Evolutionary conservation across 2,888 invertebrate genomes (phyloP).

Genomic region (Phymatocera aterrima): DNA sequence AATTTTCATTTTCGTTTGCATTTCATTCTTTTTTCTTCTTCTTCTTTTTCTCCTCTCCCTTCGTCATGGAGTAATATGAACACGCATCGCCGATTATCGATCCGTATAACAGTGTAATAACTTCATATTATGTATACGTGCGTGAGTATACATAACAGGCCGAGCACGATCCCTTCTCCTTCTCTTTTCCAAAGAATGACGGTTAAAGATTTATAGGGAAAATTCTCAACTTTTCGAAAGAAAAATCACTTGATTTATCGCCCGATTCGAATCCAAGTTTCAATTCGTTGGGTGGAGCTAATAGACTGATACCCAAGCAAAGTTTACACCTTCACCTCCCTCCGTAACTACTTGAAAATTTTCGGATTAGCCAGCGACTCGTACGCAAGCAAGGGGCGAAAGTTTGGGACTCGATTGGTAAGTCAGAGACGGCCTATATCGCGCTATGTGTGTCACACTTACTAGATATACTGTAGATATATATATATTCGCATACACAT

Average conservation of each 20-base stretch:
- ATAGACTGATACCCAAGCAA: slow-evolving; percentile 24
- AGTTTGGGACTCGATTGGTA: slow-evolving; percentile 30
- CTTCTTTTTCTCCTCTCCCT: background rate
- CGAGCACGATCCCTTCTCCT: too few species aligned
- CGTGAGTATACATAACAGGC: too few species aligned
- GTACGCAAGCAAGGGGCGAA: too few species aligned
- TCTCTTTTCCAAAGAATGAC: background rate
- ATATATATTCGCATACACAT: too few species aligned
- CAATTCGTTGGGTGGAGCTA: background rate
- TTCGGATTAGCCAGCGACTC: slow-evolving; percentile 21
- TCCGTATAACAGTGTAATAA: background rate
- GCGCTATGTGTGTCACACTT: background rate
- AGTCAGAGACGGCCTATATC: slow-evolving; percentile 16
- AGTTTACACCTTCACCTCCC: too few species aligned
- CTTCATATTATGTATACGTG: too few species aligned
- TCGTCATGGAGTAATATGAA: background rate
- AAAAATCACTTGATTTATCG: background rate
- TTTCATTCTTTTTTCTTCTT: background rate
- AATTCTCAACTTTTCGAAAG: background rate
- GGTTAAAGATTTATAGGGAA: background rate
- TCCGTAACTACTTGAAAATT: slow-evolving; percentile 23
- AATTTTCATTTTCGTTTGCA: too few species aligned
- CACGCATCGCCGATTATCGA: background rate
- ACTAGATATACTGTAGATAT: too few species aligned
- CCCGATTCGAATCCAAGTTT: background rate